A percentile compares a stretch with the other conserved stretches of the same genome.
Conservation (phyloP, 2,797 vertebrate genomes). For the Intellagama lesueurii region DNA sequence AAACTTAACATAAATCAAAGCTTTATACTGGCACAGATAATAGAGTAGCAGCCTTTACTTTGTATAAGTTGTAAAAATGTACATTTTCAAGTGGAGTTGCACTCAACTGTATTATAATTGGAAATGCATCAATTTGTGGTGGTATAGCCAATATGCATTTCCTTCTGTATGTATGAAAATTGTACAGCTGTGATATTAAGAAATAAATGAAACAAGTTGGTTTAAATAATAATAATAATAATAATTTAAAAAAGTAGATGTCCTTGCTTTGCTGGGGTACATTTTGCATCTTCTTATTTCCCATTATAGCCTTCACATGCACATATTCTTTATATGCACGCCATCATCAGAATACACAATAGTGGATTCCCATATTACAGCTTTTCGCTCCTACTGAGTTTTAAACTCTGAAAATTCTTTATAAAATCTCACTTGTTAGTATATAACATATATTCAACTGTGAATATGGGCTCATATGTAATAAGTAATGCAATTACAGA, state of each 20-base stretch:
- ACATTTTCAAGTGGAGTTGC: constrained; percentile 77
- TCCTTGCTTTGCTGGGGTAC: neutral
- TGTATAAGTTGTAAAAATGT: constrained; percentile 75
- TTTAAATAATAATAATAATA: too few relatives aligned
- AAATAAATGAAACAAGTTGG: constrained; percentile 76
- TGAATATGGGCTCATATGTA: neutral
- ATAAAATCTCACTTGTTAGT: neutral
- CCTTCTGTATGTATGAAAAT: constrained; percentile 73
- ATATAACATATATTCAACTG: neutral
- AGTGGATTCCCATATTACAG: neutral
- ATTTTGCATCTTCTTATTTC: neutral
- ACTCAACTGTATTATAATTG: constrained; percentile 76
- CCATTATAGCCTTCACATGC: neutral
- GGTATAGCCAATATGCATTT: constrained; percentile 76
- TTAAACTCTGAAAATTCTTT: neutral
- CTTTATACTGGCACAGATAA: constrained; percentile 74
- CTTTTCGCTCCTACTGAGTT: neutral
- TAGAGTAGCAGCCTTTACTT: constrained; percentile 73
- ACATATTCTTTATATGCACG: too few relatives aligned
- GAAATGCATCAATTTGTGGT: constrained; percentile 77
- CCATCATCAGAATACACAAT: neutral
- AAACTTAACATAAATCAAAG: constrained; percentile 70
- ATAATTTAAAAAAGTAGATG: too few relatives aligned
- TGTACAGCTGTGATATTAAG: constrained; percentile 75
- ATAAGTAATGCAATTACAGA: too few relatives aligned